Evolutionary conservation across 37 sponge, comb jelly and placozoan genomes (phyloP).

Genomic region (Trichoplax adhaerens): DNA sequence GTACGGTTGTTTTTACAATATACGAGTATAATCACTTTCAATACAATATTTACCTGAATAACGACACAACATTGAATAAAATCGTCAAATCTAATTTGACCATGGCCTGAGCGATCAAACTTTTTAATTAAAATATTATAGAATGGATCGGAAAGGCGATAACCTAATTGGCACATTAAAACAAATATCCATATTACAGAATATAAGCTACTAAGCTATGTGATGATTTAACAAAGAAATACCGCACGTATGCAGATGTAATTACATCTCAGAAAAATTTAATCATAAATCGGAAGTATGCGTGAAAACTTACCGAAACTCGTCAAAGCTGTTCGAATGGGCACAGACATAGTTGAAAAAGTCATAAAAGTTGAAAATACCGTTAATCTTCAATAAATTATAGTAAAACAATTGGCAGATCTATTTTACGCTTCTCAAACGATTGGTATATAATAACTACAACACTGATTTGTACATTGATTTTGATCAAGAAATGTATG

Average conservation of each 20-base stretch:
- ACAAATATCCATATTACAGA: background rate
- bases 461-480: too few relatives aligned
- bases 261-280: too few relatives aligned
- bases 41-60: constrained; percentile 49
- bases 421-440: too few relatives aligned
- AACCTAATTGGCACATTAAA: constrained; percentile 28
- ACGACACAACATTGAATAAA: constrained; percentile 97
- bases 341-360: too few relatives aligned
- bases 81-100: constrained; percentile 89
- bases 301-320: background rate
- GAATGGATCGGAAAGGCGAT: constrained; percentile 72
- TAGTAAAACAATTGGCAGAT: too few relatives aligned
- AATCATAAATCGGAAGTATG: too few relatives aligned
- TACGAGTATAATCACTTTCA: background rate
- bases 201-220: background rate
- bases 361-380: too few relatives aligned
- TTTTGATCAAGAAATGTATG: too few relatives aligned
- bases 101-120: constrained; percentile 82
- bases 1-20: background rate
- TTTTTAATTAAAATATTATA: constrained; percentile 70
- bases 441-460: too few relatives aligned
- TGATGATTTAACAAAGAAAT: background rate
- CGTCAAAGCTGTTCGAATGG: constrained; percentile 23
- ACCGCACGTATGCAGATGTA: background rate
- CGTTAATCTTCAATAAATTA: too few relatives aligned